Conservation (phyloP, 1,140 invertebrate genomes). For the Procambarus clarkii region DNA sequence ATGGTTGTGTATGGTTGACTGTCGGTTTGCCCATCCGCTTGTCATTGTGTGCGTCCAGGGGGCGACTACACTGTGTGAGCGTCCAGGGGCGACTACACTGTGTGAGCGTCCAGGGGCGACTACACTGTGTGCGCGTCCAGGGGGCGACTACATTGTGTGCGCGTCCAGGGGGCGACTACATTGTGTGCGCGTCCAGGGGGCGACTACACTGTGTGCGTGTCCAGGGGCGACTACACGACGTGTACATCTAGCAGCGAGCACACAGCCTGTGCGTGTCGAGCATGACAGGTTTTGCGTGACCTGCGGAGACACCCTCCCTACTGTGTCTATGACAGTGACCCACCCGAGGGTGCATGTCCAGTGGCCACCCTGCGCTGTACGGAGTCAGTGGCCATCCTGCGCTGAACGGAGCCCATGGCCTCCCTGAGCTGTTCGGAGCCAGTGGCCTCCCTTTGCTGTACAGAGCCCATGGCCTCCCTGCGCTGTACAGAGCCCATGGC, state of each 20-base stretch:
- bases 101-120: not conserved
- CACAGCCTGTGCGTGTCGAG: not conserved
- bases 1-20: not conserved
- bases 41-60: not conserved
- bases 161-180: not conserved
- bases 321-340: too few relatives aligned
- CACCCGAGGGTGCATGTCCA: not conserved
- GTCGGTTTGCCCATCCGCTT: not conserved
- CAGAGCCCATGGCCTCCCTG: too few relatives aligned
- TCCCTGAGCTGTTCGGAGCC: too few relatives aligned
- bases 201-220: not conserved
- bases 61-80: not conserved
- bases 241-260: not conserved
- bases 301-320: too few relatives aligned
- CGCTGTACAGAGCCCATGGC: too few relatives aligned
- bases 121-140: too few relatives aligned
- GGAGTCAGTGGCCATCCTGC: not conserved
- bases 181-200: not conserved
- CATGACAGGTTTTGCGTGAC: not conserved
- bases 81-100: not conserved
- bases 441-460: too few relatives aligned
- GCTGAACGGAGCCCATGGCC: too few relatives aligned
- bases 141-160: not conserved
- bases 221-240: not conserved
- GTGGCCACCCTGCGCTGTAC: not conserved